phyloP scores from a whole-genome alignment of 2,113 vertebrate species.

The Agapornis roseicollis region DNA sequence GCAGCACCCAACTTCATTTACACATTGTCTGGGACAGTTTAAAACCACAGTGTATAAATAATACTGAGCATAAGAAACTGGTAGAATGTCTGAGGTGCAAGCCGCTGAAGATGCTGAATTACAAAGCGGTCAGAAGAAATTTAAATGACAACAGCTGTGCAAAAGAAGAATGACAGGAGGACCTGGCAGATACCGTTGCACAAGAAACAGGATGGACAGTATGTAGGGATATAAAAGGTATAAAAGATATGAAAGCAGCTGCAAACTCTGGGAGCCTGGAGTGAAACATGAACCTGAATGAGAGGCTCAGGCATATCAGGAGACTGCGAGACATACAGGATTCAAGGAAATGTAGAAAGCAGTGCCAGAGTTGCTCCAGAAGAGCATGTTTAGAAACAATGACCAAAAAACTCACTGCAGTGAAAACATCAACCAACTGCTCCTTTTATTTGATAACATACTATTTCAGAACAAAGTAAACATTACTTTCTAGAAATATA shows the following conservation, averaged over 20 bases:
- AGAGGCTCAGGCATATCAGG: neutral
- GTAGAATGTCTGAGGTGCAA: neutral
- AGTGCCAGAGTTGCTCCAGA: neutral
- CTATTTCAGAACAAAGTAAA: constrained; percentile 9
- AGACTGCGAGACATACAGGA: neutral
- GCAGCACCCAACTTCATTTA: constrained; percentile 14
- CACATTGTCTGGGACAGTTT: neutral
- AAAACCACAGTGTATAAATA: neutral
- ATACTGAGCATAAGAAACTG: neutral
- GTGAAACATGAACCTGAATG: neutral
- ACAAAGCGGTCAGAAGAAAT: neutral
- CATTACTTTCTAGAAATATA: neutral
- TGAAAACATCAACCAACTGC: neutral
- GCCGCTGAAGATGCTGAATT: neutral
- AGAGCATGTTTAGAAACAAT: neutral
- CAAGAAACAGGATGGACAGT: neutral
- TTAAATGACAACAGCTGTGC: neutral
- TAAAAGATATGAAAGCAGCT: neutral
- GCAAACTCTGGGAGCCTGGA: neutral
- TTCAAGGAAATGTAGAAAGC: neutral
- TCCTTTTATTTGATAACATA: constrained; percentile 14
- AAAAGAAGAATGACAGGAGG: neutral
- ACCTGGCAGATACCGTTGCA: neutral
- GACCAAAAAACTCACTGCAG: neutral
- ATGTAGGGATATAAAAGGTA: neutral